Evolutionary conservation across 2,888 invertebrate species (phyloP), one percentile per base, ranked within the genome.

Genomic region (Tinea pellionella): DNA sequence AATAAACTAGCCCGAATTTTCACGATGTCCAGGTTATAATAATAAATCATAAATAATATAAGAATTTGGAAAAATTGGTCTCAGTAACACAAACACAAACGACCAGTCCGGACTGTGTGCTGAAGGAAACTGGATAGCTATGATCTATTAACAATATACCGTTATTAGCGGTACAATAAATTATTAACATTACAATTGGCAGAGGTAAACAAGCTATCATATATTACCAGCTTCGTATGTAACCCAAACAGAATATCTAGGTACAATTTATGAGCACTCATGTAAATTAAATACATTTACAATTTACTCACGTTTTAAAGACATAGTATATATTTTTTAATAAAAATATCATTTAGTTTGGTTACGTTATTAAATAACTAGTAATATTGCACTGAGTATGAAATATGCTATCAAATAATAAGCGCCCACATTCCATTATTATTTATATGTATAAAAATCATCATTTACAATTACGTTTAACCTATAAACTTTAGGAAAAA

Each of bases 341-440:
- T 59, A 59, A 59, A 83, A 84, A 85, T 88, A 88, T 86, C 82
- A 75, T 87, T 88, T 87, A 88, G 88, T 88, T 88, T 88, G 88
- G 88, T 88, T 88, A 88, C 88, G 86, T 87, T 82, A 88, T 87
- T 87, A 87, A 85, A 87, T 88, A 88, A 88, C 88, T 88, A 88
- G 88, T 86, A 87, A 88, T 88, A 88, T 88, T 88, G 88, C 88
- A 88, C 88, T 88, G 88, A 88, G 88, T 88, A 88, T 88, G 88
- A 87, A 86, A 85, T 37, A 47, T 82, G 81, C 83, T 83, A 86
- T 84, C 77, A 87, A 88, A 87, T 86, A 79, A 87, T 87, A 87
- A 86, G 88, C 82, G 87, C 87, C 86, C 88, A 85, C 86, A 69
- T 72, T 73, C 77, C 61, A 59, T 61, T 62, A 61, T 63, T 76